Evolutionary conservation across 1,140 invertebrate genomes (phyloP).

Genomic region (Belonocnema kinseyi): DNA sequence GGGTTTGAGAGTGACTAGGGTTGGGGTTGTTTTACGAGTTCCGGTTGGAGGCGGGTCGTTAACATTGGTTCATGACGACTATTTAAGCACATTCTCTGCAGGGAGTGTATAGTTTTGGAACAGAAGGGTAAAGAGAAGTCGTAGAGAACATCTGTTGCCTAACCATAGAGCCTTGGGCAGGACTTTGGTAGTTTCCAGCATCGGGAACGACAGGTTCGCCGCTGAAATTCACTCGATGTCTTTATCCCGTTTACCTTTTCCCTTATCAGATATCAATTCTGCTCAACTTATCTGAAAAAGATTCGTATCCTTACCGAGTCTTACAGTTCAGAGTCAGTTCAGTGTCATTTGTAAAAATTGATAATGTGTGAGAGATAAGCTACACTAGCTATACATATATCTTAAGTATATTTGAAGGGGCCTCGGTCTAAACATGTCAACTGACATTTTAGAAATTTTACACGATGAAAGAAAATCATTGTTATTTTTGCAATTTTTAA

Average conservation of each 20-base stretch:
- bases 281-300: not conserved
- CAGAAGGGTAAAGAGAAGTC: slow-evolving; percentile 7
- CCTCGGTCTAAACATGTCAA: too few relatives aligned
- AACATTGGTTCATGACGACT: slow-evolving; percentile 22
- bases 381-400: too few relatives aligned
- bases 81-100: slow-evolving; percentile 3
- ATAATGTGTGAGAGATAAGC: too few relatives aligned
- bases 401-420: too few relatives aligned
- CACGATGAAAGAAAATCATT: too few relatives aligned
- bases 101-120: not conserved
- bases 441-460: too few relatives aligned
- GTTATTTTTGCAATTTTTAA: too few relatives aligned
- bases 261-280: not conserved
- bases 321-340: too few relatives aligned
- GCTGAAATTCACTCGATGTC: slow-evolving; percentile 22
- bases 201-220: slow-evolving; percentile 5
- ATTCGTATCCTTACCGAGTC: too few relatives aligned
- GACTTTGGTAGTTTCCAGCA: slow-evolving; percentile 10
- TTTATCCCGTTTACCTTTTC: not conserved
- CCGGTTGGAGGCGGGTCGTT: not conserved
- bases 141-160: slow-evolving; percentile 16
- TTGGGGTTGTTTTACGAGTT: not conserved
- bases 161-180: slow-evolving; percentile 15
- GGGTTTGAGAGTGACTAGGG: not conserved
- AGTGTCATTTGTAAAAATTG: too few relatives aligned